Percentiles rank a stretch among this genome's conserved stretches.
phyloP scores from a whole-genome alignment of 2,888 invertebrate genomes.

The Platypus cylindrus region DNA sequence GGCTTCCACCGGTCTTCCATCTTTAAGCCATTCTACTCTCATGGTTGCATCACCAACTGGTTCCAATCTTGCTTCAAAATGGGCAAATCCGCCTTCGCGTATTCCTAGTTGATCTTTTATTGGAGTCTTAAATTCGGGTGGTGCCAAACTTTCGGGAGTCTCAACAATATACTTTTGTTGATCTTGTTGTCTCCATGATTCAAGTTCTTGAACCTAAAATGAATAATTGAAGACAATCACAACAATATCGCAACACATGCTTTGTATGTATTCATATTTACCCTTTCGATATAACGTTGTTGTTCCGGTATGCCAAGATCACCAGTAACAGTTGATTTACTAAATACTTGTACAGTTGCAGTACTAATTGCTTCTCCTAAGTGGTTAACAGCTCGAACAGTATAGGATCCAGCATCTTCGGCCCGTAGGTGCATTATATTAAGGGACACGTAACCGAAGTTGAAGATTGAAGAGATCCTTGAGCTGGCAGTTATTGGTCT shows the following conservation, averaged over 20 bases:
- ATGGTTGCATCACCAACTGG: constrained; percentile 85
- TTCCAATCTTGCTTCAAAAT: constrained; percentile 89
- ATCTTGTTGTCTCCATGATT: constrained; percentile 74
- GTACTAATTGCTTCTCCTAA: constrained; percentile 82
- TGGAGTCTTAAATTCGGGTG: constrained; percentile 79
- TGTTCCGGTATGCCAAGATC: constrained; percentile 79
- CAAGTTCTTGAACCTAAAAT: constrained; percentile 58
- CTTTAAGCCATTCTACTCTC: constrained; percentile 85
- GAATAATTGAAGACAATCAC: too few relatives aligned
- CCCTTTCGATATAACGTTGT: constrained; percentile 80
- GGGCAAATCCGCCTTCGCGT: constrained; percentile 87
- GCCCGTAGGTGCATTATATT: constrained; percentile 96
- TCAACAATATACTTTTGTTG: constrained; percentile 71
- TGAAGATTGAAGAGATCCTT: constrained; percentile 93
- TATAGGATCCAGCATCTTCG: constrained; percentile 95
- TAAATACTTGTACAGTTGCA: constrained; percentile 54
- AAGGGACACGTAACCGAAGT: constrained; percentile 97
- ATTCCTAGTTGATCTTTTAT: constrained; percentile 77
- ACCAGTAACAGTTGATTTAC: constrained; percentile 67
- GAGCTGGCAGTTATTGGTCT: constrained; percentile 92
- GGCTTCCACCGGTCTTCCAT: constrained; percentile 80
- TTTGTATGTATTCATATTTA: neutral
- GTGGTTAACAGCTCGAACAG: constrained; percentile 81
- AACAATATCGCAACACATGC: neutral
- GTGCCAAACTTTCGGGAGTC: constrained; percentile 63